Conservation (phyloP, 2,888 invertebrate genomes). For the Carcina quercana region DNA sequence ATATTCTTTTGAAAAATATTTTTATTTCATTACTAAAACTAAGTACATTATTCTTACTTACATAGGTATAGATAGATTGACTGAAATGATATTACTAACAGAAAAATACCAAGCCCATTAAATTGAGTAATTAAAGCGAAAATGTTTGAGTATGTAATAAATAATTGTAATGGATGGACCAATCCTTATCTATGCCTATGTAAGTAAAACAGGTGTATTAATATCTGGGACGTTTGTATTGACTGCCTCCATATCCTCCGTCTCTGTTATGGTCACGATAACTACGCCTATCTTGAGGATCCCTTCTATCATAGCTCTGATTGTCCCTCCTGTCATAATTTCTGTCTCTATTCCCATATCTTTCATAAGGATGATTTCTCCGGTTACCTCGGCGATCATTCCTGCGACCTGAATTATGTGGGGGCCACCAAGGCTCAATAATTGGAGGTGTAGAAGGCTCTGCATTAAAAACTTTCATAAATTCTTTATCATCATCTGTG, state of each 20-base stretch:
- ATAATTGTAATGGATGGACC: too few relatives aligned
- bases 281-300: slow-evolving; percentile 21
- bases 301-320: slow-evolving; percentile 19
- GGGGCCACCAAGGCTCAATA: slow-evolving; percentile 70
- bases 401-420: slow-evolving; percentile 36
- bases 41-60: slow-evolving; percentile 8
- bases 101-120: too few relatives aligned
- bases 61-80: too few relatives aligned
- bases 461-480: slow-evolving; percentile 62
- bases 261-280: slow-evolving; percentile 27
- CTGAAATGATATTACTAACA: too few relatives aligned
- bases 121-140: too few relatives aligned
- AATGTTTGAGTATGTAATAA: too few relatives aligned
- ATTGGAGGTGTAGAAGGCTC: slow-evolving; percentile 71
- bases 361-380: slow-evolving; percentile 31
- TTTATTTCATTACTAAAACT: slow-evolving; percentile 30
- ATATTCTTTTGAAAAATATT: slow-evolving; percentile 67
- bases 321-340: slow-evolving; percentile 21
- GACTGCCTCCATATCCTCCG: slow-evolving; percentile 19
- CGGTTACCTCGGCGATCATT: slow-evolving; percentile 42
- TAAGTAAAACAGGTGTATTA: too few relatives aligned
- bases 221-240: slow-evolving; percentile 25
- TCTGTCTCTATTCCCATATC: slow-evolving; percentile 22
- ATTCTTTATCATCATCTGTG: slow-evolving; percentile 77
- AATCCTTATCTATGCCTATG: too few relatives aligned